A percentile compares a stretch with the other conserved stretches of the same genome.
Conservation (phyloP, 2,888 invertebrate genomes). For the Drosophila histrio region DNA sequence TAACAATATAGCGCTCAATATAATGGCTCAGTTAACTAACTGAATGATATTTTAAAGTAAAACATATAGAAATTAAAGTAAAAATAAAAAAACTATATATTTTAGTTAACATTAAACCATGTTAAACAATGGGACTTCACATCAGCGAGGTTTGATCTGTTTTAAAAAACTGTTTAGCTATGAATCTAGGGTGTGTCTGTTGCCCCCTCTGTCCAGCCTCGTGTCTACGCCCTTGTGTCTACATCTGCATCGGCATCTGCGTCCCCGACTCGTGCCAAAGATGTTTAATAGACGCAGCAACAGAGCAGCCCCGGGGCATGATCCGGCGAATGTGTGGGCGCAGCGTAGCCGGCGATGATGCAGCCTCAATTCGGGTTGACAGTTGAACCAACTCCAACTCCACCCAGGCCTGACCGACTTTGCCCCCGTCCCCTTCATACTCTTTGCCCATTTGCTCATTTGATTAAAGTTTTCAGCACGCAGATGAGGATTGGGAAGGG, state of each 20-base stretch:
- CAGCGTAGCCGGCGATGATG: conserved; percentile 37
- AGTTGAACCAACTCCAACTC: conserved; percentile 60
- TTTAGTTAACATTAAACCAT: too few species aligned
- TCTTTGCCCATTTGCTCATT: conserved; percentile 31
- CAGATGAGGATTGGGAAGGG: conserved; percentile 8
- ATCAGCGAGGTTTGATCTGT: too few species aligned
- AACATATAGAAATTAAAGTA: too few species aligned
- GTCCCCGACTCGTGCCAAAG: conserved; percentile 70
- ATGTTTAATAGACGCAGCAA: conserved; percentile 67
- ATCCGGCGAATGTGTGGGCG: conserved; percentile 61
- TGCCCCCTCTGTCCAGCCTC: too few species aligned
- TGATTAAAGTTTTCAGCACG: conserved; percentile 75
- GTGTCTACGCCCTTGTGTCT: too few species aligned
- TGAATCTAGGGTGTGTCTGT: too few species aligned
- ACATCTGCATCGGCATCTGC: conserved; percentile 6
- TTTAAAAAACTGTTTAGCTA: too few species aligned
- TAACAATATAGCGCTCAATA: too few species aligned
- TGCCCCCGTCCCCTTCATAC: conserved; percentile 3
- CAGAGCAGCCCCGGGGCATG: conserved; percentile 49
- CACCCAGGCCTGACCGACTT: conserved; percentile 66
- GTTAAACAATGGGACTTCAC: too few species aligned
- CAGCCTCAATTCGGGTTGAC: conserved; percentile 71
- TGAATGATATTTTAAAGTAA: too few species aligned
- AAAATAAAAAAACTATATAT: too few species aligned
- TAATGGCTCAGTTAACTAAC: too few species aligned